Base-by-base conservation (phyloP, 2,888 invertebrate genomes). In the Coleophora flavipennella region DNA sequence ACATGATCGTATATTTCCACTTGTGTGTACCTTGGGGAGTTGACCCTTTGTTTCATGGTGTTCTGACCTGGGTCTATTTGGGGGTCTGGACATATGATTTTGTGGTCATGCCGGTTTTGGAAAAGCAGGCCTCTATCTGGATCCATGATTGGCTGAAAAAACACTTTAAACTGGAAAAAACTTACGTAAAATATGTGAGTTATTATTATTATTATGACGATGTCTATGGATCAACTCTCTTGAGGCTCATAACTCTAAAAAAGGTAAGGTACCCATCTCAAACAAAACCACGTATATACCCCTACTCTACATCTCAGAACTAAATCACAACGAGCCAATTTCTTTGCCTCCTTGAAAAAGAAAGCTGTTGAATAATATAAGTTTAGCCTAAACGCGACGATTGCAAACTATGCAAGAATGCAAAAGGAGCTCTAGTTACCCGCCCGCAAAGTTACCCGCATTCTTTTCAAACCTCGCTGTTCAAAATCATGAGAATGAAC, bases 1-100 rank as follows among this genome's bases (percentile, higher is more conserved):
- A 91, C 83, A 59, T 95, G 94, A 66, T 95, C 95, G 58, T 92
- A 94, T 35, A 95, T 85, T 57, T 93, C 89, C 31, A 92, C 86
- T 53, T 92, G 91, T 2, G 90, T 89, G 62, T 93, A 94, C 52
- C 86, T 85, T 0, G 88, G 83, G 0, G 92, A 89, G 46, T 83
- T 79, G 11, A 93, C 70, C 37, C 90, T 79, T 36, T 86, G 76
- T 45, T 93, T 86, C 2, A 84, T 87, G 0, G 91, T 91, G 64
- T 92, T 91, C 48, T 88, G 86, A 0, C 92, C 92, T 0, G 91
- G 90, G 0, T 83, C 68, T 26, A 74, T 72, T 1, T 66, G 62
- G 0, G 93, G 92, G 60, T 94, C 91, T 0, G 92, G 90, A 53
- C 87, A 90, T 35, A 95, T 86, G 31, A 90, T 86, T 70, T 92